These are phyloP conservation scores for Columba livia DNA, from an alignment of 2,113 vertebrate genomes.

Conservation along the genomic window DNA sequence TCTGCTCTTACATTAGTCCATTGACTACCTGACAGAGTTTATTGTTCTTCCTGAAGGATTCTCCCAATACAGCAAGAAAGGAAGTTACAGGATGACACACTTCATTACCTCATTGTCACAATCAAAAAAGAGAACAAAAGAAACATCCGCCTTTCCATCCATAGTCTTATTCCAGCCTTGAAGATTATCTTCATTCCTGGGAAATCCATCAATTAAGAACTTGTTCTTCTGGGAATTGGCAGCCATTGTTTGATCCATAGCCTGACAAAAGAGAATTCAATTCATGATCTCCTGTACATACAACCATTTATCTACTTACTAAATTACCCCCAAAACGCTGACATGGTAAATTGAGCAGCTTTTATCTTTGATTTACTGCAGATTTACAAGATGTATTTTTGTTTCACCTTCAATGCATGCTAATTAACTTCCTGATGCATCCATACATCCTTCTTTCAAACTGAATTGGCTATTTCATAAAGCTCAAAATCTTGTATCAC, in stretches of 20 bases:
- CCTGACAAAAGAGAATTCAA: slow-evolving; percentile 72
- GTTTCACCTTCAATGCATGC: not conserved
- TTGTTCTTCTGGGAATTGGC: slow-evolving; percentile 84
- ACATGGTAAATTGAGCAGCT: not conserved
- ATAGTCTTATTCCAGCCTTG: slow-evolving; percentile 91
- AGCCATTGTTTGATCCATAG: slow-evolving; percentile 86
- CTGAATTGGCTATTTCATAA: not conserved
- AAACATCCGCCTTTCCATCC: slow-evolving; percentile 91
- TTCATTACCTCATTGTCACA: slow-evolving; percentile 89
- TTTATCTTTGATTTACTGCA: not conserved
- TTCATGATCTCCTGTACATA: not conserved
- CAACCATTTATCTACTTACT: not conserved
- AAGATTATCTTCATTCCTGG: slow-evolving; percentile 96
- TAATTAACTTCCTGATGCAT: not conserved
- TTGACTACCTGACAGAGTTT: not conserved
- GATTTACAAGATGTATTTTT: not conserved
- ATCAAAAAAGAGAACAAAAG: slow-evolving; percentile 97
- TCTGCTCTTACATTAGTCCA: not conserved
- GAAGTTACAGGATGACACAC: slow-evolving; percentile 5
- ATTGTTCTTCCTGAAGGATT: not conserved
- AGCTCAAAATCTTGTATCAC: not conserved
- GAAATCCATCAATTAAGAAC: slow-evolving; percentile 98
- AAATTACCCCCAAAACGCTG: not conserved
- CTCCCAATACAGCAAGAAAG: not conserved
- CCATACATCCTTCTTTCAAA: not conserved